A percentile compares a stretch with the other conserved stretches of the same genome.
Conservation (phyloP, 2,888 invertebrate species). For the Gandaritis pyraliata region DNA sequence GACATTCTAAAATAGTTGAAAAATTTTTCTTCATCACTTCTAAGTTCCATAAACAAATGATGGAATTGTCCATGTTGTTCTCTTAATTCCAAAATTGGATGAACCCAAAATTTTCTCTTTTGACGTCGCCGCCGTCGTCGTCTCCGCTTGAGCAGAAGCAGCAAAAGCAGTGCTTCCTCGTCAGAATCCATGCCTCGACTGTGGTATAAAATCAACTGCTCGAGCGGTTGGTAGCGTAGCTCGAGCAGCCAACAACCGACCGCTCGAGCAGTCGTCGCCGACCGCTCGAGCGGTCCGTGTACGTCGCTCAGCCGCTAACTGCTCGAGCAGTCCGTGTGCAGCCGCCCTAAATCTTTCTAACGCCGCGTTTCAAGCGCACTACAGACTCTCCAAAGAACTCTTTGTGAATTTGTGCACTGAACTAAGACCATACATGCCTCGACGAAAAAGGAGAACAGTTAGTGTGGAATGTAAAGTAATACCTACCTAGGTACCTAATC, state of each 20-base stretch:
- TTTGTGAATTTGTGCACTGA: no score
- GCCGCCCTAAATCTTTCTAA: no score
- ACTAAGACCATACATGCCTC: no score
- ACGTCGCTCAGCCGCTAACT: constrained; percentile 33
- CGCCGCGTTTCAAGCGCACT: no score
- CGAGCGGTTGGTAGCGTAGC: constrained; percentile 17
- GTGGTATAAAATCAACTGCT: constrained; percentile 36
- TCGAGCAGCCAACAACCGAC: constrained; percentile 23
- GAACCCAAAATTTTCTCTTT: background rate
- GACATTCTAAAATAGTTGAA: no score
- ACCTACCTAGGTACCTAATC: no score
- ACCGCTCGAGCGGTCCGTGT: constrained; percentile 34
- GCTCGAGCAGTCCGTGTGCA: constrained; percentile 39
- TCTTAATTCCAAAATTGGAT: constrained; percentile 7
- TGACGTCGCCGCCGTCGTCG: background rate
- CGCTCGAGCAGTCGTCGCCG: constrained; percentile 34
- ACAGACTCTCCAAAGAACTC: no score
- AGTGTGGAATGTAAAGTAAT: no score
- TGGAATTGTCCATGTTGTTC: background rate
- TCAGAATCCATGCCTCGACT: constrained; percentile 41
- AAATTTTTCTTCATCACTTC: no score
- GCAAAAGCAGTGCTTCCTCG: constrained; percentile 38
- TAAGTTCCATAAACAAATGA: no score
- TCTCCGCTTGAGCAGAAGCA: background rate
- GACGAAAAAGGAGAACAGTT: no score